Conservation (phyloP, 92 coral and sea anemone genomes). For the Heliopora coerulea region DNA sequence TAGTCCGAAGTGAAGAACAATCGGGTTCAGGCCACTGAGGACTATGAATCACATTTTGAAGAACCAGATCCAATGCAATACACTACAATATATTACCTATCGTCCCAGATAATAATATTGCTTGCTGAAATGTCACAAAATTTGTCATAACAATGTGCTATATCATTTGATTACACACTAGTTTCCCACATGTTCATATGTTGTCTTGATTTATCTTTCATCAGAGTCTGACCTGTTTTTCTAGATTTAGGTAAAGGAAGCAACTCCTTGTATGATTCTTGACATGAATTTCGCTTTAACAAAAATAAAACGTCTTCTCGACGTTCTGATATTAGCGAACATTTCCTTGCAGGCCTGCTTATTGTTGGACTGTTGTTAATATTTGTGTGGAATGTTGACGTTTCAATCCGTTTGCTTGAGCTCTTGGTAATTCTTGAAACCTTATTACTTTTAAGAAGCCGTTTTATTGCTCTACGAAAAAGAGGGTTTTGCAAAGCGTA, state of each 20-base stretch:
- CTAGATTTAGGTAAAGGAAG: no score
- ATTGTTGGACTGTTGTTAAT: constrained; percentile 20
- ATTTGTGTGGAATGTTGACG: constrained; percentile 22
- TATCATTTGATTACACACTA: background rate
- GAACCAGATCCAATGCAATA: no score
- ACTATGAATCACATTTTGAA: no score
- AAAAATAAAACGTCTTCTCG: background rate
- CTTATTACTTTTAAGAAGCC: background rate
- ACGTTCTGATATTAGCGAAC: background rate
- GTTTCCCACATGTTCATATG: background rate
- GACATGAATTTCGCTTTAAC: no score
- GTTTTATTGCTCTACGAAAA: constrained; percentile 24
- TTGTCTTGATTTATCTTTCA: background rate
- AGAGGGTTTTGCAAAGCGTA: constrained; percentile 18
- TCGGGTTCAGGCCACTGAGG: no score
- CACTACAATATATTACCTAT: no score
- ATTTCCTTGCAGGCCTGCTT: background rate
- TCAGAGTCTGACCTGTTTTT: background rate
- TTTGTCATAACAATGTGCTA: background rate
- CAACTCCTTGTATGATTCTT: no score
- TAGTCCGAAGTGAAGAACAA: no score
- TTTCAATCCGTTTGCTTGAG: constrained; percentile 8
- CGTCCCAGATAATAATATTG: no score
- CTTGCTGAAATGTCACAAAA: no score
- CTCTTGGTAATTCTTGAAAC: background rate